phyloP scores from a whole-genome alignment of 92 coral and sea anemone genomes.

The Paragorgia papillata region DNA sequence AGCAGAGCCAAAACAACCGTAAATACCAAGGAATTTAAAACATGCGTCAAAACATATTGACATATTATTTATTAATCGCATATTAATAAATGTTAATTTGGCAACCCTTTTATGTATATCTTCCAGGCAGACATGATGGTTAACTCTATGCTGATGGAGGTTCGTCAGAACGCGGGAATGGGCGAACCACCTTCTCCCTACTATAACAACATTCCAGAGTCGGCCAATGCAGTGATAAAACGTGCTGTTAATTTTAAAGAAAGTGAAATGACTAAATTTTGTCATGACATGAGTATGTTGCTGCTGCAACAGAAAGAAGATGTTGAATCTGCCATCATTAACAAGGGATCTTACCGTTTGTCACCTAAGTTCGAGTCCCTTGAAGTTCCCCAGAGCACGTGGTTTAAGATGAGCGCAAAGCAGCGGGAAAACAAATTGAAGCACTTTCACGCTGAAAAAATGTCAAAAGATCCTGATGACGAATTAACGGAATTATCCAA shows the following conservation, averaged over 20 bases:
- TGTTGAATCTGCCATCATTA: constrained; percentile 58
- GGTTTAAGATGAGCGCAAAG: constrained; percentile 50
- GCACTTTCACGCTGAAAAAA: constrained; percentile 36
- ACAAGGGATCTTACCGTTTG: constrained; percentile 52
- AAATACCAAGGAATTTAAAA: no score
- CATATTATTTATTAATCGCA: no score
- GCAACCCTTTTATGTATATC: neutral
- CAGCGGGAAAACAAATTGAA: constrained; percentile 48
- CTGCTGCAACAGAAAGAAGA: constrained; percentile 49
- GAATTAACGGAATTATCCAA: neutral
- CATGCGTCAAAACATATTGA: no score
- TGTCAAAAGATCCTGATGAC: neutral
- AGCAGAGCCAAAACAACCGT: no score
- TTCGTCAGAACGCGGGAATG: constrained; percentile 16
- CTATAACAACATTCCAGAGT: constrained; percentile 30
- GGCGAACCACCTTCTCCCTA: constrained; percentile 22
- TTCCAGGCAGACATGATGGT: constrained; percentile 19
- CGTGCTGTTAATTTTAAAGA: constrained; percentile 46
- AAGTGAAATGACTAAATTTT: constrained; percentile 52
- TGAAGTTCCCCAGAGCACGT: constrained; percentile 44
- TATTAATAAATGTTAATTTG: no score
- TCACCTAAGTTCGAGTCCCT: constrained; percentile 13
- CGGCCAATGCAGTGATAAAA: constrained; percentile 43
- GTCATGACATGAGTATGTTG: constrained; percentile 48
- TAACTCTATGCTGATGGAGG: constrained; percentile 17